A percentile compares a stretch with the other conserved stretches of the same genome.
phyloP scores from a whole-genome alignment of 2,113 vertebrate genomes.

The Charina bottae region DNA sequence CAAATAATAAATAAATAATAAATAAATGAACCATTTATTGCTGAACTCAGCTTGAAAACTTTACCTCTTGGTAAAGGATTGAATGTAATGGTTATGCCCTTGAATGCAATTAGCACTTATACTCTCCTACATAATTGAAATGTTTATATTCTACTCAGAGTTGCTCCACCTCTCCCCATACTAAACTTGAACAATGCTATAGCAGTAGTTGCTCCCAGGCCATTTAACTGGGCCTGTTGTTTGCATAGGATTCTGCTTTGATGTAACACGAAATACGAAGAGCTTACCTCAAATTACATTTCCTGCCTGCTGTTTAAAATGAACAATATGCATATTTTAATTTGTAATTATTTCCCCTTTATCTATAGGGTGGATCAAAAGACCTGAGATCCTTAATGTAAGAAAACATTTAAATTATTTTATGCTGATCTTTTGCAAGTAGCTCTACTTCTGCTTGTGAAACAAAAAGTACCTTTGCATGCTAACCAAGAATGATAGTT shows the following conservation, averaged over 20 bases:
- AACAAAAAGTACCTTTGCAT: not conserved
- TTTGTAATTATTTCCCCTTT: not conserved
- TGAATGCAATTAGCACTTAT: not conserved
- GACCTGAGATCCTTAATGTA: slow-evolving; percentile 18
- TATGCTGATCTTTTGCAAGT: not conserved
- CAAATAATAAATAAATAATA: too few relatives aligned
- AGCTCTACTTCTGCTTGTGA: not conserved
- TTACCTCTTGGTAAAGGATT: not conserved
- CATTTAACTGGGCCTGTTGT: not conserved
- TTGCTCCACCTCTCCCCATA: not conserved
- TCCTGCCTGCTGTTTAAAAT: not conserved
- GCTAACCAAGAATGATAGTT: not conserved
- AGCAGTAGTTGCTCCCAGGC: not conserved
- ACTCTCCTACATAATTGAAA: not conserved
- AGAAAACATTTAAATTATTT: not conserved
- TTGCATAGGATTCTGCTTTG: not conserved
- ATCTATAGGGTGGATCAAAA: not conserved
- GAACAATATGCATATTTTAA: not conserved
- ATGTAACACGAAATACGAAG: not conserved
- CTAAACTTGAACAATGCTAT: not conserved
- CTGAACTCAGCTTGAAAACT: not conserved
- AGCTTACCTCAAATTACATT: not conserved
- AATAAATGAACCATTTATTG: too few relatives aligned
- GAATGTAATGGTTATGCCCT: not conserved
- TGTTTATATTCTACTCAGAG: not conserved